Conservation (phyloP, 2,888 invertebrate genomes). For the Apodemia duryi region DNA sequence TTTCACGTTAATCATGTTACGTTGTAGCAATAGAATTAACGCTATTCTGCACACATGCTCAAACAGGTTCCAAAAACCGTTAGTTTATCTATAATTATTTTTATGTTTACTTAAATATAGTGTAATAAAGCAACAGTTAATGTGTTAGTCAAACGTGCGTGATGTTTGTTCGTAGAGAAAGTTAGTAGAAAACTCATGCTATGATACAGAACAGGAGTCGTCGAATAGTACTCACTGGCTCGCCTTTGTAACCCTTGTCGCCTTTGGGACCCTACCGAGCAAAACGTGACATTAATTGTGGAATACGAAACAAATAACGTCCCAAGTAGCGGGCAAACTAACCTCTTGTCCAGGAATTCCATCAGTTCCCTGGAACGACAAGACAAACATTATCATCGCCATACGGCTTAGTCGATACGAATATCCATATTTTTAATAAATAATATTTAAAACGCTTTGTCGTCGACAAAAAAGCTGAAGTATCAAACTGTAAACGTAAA, state of each 20-base stretch:
- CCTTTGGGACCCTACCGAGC: conserved; percentile 55
- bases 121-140: not conserved
- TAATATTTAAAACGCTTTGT: too few relatives aligned
- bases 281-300: too few relatives aligned
- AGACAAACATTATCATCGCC: not conserved
- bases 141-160: conserved; percentile 27
- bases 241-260: conserved; percentile 92
- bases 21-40: too few relatives aligned
- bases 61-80: too few relatives aligned
- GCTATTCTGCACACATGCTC: too few relatives aligned
- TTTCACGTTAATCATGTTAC: too few relatives aligned
- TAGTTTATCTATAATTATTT: too few relatives aligned
- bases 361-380: conserved; percentile 89
- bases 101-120: not conserved
- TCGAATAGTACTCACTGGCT: conserved; percentile 82
- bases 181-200: conserved; percentile 28
- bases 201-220: conserved; percentile 16
- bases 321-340: conserved; percentile 40
- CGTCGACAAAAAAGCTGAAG: too few relatives aligned
- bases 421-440: too few relatives aligned
- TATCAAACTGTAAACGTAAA: too few relatives aligned
- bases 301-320: too few relatives aligned
- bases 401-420: too few relatives aligned
- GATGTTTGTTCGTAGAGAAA: conserved; percentile 27
- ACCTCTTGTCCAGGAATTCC: conserved; percentile 96